These are phyloP conservation scores for Strigamia crassipes DNA, from an alignment of 2,888 invertebrate genomes.

Conservation along the genomic window DNA sequence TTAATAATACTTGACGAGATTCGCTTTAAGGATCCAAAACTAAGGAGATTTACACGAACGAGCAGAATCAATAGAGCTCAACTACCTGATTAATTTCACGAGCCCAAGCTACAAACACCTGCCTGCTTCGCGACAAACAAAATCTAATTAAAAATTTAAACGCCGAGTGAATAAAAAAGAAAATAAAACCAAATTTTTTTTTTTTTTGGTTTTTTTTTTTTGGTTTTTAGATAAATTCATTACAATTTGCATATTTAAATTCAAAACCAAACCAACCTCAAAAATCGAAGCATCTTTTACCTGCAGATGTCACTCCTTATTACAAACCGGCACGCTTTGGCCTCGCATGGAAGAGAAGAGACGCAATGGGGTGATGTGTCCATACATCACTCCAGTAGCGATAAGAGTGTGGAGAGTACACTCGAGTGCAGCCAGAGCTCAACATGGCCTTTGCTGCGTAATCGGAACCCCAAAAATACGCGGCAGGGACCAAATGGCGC, in stretches of 20 bases:
- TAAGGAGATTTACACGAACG: constrained; percentile 23
- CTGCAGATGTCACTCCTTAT: background rate
- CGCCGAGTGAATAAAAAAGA: background rate
- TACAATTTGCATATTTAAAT: background rate
- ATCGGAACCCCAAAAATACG: constrained; percentile 10
- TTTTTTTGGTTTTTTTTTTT: no score
- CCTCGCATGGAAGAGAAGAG: background rate
- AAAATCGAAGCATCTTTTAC: no score
- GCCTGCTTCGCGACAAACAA: background rate
- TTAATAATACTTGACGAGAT: background rate
- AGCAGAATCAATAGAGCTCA: background rate
- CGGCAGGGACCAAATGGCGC: background rate
- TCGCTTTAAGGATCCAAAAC: background rate
- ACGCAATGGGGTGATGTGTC: background rate
- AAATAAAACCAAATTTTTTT: background rate
- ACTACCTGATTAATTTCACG: constrained; percentile 14
- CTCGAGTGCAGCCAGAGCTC: background rate
- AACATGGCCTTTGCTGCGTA: background rate
- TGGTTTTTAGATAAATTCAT: background rate
- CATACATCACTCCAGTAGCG: background rate
- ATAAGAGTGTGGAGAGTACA: background rate
- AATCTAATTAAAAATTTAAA: background rate
- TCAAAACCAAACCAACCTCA: no score
- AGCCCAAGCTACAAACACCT: background rate
- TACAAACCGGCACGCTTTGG: no score